phyloP scores from a whole-genome alignment of 2,888 invertebrate species.

The Spicauda simplicius region DNA sequence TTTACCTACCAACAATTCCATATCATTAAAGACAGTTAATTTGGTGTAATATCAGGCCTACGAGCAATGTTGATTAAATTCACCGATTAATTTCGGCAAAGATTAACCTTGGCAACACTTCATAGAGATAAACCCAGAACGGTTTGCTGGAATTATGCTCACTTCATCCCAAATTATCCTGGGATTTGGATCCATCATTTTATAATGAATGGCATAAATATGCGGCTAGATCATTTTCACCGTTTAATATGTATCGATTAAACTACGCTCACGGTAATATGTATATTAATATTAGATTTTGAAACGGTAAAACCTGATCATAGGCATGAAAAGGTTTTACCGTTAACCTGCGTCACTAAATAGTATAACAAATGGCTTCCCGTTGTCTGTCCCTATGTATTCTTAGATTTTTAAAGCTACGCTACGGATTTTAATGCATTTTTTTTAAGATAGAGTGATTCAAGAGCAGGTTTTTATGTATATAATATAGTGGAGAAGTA shows the following conservation, averaged over 20 bases:
- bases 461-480: too few species aligned
- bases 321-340: too few species aligned
- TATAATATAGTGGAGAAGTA: too few species aligned
- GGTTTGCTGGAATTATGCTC: constrained; percentile 28
- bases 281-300: too few species aligned
- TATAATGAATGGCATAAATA: neutral
- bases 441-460: too few species aligned
- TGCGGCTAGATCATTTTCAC: neutral
- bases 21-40: constrained; percentile 8
- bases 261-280: too few species aligned
- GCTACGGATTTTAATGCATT: too few species aligned
- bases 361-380: too few species aligned
- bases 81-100: constrained; percentile 25
- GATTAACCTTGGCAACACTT: constrained; percentile 33
- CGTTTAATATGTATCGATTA: neutral
- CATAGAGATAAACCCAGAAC: constrained; percentile 23
- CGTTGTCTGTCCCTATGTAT: too few species aligned
- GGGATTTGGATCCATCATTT: constrained; percentile 11
- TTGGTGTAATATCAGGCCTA: neutral
- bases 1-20: neutral
- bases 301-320: too few species aligned
- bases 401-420: too few species aligned
- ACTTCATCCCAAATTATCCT: constrained; percentile 23
- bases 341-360: too few species aligned
- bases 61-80: constrained; percentile 24